A percentile compares a stretch with the other conserved stretches of the same genome.
Evolutionary conservation across 53 echinoderm and acorn worm genomes (phyloP).

Genomic region (Apostichopus leukothele): DNA sequence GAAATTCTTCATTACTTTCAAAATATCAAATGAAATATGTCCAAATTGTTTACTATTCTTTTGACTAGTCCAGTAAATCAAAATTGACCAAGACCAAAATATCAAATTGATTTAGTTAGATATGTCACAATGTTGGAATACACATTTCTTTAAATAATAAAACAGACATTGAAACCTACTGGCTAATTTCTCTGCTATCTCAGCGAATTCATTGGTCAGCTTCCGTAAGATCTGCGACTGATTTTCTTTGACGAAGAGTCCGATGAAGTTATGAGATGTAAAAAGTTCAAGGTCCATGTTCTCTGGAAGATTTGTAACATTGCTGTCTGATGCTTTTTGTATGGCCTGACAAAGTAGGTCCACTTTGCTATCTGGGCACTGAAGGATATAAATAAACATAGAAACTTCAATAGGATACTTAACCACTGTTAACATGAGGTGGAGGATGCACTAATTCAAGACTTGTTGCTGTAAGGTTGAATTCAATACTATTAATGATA

Average conservation of each 20-base stretch:
- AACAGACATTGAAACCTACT: constrained; percentile 46
- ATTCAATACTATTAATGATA: no score
- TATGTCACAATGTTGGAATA: no score
- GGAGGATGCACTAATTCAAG: no score
- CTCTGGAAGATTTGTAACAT: constrained; percentile 70
- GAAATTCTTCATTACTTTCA: no score
- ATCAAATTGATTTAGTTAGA: no score
- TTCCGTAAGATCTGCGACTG: constrained; percentile 83
- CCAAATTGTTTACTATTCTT: no score
- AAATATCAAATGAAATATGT: no score
- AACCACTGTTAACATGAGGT: no score
- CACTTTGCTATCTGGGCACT: constrained; percentile 90
- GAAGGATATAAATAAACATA: neutral
- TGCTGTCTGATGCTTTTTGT: constrained; percentile 67
- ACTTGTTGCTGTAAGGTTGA: no score
- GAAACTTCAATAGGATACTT: neutral
- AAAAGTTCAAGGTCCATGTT: constrained; percentile 75
- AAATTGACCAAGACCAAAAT: no score
- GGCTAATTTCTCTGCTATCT: constrained; percentile 63
- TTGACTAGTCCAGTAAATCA: no score
- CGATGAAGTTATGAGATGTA: constrained; percentile 89
- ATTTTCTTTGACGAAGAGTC: constrained; percentile 83
- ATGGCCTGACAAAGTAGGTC: constrained; percentile 71
- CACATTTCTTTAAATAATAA: no score
- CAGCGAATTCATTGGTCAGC: constrained; percentile 79